A percentile compares a stretch with the other conserved stretches of the same genome.
phyloP scores from a whole-genome alignment of 2,113 vertebrate genomes.

The Eira barbara region DNA sequence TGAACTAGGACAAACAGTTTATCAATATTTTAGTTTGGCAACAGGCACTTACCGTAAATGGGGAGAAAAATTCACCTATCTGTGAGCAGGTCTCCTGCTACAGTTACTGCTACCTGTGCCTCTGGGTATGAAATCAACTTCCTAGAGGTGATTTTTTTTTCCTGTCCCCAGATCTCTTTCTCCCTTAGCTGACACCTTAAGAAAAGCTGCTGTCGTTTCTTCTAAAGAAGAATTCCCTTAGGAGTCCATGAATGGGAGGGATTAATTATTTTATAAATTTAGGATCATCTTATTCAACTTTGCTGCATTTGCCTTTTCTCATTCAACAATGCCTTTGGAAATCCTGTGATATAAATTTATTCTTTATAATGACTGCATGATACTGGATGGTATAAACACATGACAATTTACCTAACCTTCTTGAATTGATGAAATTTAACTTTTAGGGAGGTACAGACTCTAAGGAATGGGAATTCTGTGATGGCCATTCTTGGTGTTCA shows the following conservation, averaged over 20 bases:
- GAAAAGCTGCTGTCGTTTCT: neutral
- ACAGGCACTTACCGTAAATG: neutral
- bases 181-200: neutral
- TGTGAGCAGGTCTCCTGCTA: neutral
- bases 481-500: neutral
- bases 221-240: neutral
- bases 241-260: neutral
- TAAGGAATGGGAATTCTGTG: neutral
- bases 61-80: neutral
- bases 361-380: neutral
- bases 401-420: neutral
- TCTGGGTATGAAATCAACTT: neutral
- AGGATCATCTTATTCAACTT: neutral
- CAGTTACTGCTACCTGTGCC: neutral
- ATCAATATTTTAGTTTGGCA: neutral
- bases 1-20: neutral
- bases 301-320: neutral
- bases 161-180: neutral
- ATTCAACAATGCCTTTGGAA: neutral
- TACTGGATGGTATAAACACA: neutral
- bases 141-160: neutral
- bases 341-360: neutral
- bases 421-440: neutral
- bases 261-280: neutral
- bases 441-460: neutral